Evolutionary conservation across 1,140 invertebrate genomes (phyloP).

Genomic region (Aphelenchoides avenae): DNA sequence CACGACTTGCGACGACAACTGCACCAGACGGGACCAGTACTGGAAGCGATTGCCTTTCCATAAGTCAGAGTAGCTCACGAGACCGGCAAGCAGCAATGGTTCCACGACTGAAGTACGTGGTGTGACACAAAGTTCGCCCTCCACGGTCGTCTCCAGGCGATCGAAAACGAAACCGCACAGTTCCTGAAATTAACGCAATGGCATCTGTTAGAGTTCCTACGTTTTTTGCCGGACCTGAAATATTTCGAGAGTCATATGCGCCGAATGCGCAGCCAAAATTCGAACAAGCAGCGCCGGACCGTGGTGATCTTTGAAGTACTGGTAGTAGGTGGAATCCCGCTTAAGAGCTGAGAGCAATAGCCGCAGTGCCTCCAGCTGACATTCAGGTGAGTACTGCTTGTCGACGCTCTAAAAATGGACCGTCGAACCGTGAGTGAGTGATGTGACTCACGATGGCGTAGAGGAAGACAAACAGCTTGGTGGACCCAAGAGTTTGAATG

Average conservation of each 20-base stretch:
- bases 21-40: slow-evolving; percentile 27
- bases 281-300: slow-evolving; percentile 25
- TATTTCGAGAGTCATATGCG: slow-evolving; percentile 26
- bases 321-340: slow-evolving; percentile 32
- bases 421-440: slow-evolving; percentile 2
- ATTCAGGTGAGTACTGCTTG: slow-evolving; percentile 3
- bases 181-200: slow-evolving; percentile 26
- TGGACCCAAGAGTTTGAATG: slow-evolving; percentile 28
- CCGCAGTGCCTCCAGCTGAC: slow-evolving; percentile 24
- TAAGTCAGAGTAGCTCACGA: slow-evolving; percentile 28
- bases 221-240: too few relatives aligned
- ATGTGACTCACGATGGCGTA: slow-evolving; percentile 40
- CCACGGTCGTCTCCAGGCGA: slow-evolving; percentile 18
- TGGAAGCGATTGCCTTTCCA: slow-evolving; percentile 25
- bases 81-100: slow-evolving; percentile 25
- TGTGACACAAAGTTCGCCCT: slow-evolving; percentile 16
- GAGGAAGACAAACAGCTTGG: slow-evolving; percentile 37
- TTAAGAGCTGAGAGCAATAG: slow-evolving; percentile 29
- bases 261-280: slow-evolving; percentile 22
- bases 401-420: slow-evolving; percentile 37
- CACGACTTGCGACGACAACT: slow-evolving; percentile 20
- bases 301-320: slow-evolving; percentile 22
- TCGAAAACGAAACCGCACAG: slow-evolving; percentile 31
- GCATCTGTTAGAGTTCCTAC: background rate
- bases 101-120: slow-evolving; percentile 29